phyloP scores from a whole-genome alignment of 2,113 vertebrate species.

The Clarias batrachus region DNA sequence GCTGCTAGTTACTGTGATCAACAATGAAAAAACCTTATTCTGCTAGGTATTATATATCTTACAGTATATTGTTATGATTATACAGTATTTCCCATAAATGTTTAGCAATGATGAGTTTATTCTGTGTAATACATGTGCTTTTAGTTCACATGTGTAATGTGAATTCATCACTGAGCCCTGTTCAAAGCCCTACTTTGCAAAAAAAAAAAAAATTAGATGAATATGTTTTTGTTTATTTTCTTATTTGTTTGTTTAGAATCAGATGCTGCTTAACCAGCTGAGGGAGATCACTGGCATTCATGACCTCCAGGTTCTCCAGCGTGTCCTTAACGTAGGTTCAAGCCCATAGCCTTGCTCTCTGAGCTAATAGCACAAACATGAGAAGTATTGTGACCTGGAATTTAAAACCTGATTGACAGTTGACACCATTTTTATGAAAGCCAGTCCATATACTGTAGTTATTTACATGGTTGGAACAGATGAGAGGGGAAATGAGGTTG shows the following conservation, averaged over 20 bases:
- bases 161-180: neutral
- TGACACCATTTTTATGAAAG: conserved; percentile 4
- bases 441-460: neutral
- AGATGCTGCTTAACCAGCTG: conserved; percentile 87
- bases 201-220: neutral
- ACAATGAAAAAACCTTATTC: neutral
- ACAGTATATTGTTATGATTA: neutral
- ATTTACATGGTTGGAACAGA: too few species aligned
- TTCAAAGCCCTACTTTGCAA: neutral
- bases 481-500: too few species aligned
- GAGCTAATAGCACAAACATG: conserved; percentile 10
- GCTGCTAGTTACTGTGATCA: neutral
- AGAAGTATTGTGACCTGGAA: conserved; percentile 18
- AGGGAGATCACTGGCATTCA: conserved; percentile 93
- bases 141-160: neutral
- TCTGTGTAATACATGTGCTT: neutral
- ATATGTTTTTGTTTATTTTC: conserved; percentile 15
- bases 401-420: conserved; percentile 15
- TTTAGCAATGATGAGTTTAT: neutral
- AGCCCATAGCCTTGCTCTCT: neutral
- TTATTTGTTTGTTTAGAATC: conserved; percentile 70
- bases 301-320: conserved; percentile 80
- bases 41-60: neutral
- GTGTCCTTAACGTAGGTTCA: conserved; percentile 82
- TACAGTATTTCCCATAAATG: neutral